Conservation (phyloP, 2,113 vertebrate genomes). For the Delphinapterus leucas region DNA sequence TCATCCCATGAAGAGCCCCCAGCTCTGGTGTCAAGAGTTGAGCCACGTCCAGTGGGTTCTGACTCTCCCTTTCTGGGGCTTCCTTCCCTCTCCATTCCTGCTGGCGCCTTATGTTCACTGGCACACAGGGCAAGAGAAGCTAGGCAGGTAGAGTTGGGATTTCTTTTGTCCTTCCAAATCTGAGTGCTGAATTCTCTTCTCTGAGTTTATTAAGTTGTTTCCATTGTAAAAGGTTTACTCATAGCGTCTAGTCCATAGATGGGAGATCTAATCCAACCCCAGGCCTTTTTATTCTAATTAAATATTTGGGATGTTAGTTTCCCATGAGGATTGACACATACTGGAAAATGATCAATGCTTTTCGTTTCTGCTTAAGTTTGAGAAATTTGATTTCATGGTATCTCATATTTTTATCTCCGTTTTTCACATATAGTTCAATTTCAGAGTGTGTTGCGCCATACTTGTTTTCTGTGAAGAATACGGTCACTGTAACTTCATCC, state of each 20-base stretch:
- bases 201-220: neutral
- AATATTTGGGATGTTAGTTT: neutral
- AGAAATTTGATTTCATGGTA: neutral
- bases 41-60: neutral
- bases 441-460: neutral
- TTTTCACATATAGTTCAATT: neutral
- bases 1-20: neutral
- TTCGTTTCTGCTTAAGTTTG: neutral
- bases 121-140: neutral
- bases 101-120: neutral
- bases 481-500: neutral
- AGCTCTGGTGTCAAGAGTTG: neutral
- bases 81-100: neutral
- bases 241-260: neutral
- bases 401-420: neutral
- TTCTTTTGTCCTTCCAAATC: neutral
- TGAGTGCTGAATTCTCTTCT: neutral
- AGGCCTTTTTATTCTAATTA: neutral
- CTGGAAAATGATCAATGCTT: neutral
- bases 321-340: neutral
- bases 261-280: neutral
- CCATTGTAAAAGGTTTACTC: neutral
- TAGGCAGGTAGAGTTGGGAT: fast-evolving
- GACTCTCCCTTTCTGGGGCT: neutral
- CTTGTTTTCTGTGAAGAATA: slow-evolving; percentile 14